Evolutionary conservation across 1,140 invertebrate species (phyloP).

Genomic region (Sipha flava): DNA sequence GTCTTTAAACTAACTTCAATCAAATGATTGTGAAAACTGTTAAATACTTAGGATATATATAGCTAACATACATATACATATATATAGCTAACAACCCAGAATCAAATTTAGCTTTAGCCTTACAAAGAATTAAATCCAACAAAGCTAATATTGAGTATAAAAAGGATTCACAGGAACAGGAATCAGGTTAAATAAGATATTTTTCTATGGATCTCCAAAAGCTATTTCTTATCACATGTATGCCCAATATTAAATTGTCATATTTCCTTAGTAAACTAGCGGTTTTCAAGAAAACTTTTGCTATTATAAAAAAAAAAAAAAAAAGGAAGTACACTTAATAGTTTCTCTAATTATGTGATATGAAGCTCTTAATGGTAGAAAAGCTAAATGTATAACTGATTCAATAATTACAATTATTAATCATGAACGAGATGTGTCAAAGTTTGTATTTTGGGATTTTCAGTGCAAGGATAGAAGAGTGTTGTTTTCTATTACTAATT

Average conservation of each 20-base stretch:
- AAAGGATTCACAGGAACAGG: background rate
- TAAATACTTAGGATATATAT: background rate
- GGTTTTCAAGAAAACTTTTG: background rate
- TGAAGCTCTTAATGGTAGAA: background rate
- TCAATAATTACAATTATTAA: background rate
- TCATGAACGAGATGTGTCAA: background rate
- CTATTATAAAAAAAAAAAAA: background rate
- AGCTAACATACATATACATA: background rate
- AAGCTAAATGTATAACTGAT: background rate
- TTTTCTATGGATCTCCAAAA: background rate
- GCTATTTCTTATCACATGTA: background rate
- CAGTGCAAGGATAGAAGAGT: too few relatives aligned
- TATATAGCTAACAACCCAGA: background rate
- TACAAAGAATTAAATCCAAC: background rate
- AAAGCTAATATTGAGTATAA: background rate
- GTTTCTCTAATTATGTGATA: background rate
- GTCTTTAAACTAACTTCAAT: background rate
- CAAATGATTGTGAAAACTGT: background rate
- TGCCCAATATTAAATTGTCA: background rate
- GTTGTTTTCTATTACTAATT: too few relatives aligned
- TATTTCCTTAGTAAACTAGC: background rate
- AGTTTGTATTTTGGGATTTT: background rate
- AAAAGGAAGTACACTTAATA: background rate
- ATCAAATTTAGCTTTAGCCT: background rate
- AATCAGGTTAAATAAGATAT: background rate